Evolutionary conservation across 2,113 vertebrate genomes (phyloP).

Genomic region (pig (Sus scrofa)): DNA sequence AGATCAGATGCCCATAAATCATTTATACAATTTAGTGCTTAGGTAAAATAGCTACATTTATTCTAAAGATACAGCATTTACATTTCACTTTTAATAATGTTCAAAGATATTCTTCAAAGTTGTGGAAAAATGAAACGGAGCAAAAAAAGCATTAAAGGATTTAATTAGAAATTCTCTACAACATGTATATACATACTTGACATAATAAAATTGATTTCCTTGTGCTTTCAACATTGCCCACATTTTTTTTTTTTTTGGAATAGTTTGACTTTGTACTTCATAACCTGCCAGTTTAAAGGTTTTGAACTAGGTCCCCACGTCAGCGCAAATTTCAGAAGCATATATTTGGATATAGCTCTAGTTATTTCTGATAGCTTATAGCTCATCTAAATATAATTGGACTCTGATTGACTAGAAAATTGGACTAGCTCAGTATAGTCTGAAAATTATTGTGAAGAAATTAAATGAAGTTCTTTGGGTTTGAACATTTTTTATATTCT

Average conservation of each 20-base stretch:
- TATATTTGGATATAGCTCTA: constrained; percentile 32
- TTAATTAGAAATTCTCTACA: constrained; percentile 55
- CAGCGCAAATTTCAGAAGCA: constrained; percentile 49
- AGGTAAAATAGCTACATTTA: constrained; percentile 63
- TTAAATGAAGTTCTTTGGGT: constrained; percentile 13
- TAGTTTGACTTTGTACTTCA: constrained; percentile 69
- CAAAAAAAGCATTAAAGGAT: constrained; percentile 44
- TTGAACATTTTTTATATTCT: constrained; percentile 10
- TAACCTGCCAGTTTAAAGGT: constrained; percentile 51
- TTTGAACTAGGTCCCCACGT: constrained; percentile 42
- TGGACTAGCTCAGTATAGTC: neutral
- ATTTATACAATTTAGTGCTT: constrained; percentile 27
- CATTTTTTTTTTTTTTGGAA: constrained; percentile 56
- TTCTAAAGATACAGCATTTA: constrained; percentile 57
- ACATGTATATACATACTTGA: constrained; percentile 33
- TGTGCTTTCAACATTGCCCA: constrained; percentile 52
- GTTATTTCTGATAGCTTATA: constrained; percentile 28
- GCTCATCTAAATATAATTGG: constrained; percentile 34
- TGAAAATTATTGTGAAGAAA: constrained; percentile 40
- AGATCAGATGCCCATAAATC: constrained; percentile 55
- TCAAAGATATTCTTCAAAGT: constrained; percentile 62
- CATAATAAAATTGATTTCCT: constrained; percentile 70
- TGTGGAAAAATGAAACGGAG: constrained; percentile 46
- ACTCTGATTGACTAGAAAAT: constrained; percentile 54
- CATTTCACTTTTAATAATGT: constrained; percentile 62